Evolutionary conservation across 2,888 invertebrate species (phyloP), one percentile per base, ranked within the genome.

Genomic region (Noctua fimbriata): DNA sequence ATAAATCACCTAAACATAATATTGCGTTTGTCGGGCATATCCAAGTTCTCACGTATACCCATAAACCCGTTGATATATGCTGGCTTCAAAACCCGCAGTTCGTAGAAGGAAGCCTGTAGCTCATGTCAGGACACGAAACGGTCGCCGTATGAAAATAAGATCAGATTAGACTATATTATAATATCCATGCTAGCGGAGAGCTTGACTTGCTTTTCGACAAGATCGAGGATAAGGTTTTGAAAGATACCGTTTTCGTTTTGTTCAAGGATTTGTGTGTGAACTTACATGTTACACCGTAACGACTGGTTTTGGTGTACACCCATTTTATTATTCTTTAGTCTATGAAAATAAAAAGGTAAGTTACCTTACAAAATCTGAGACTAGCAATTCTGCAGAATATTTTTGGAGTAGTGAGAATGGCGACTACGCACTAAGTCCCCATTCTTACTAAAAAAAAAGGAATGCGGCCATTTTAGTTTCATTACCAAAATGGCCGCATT

Each of bases 71-170:
- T 83, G 83, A 86, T 79, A 73, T 83, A 82, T 74, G 81, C 81
- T 79, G 84, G 86, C 89, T 86, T 88, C 84, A 83, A 80, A 88
- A 79, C 73, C 84, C 65, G 66, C 79, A 87, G 82, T 93, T 93
- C 93, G 85, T 91, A 89, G 93, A 93, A 93, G 78, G 83, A 92
- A 79, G 81, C 78, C 47, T 76, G 78, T 85, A 80, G 69, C 58
- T 84, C 78, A 75, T 67, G 83, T 74, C 87, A 83, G 81, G 83
- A 82, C 85, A 83, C 71, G 85, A 77, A 79, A 77, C 79, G 84
- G 73, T 72, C 79, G 83, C 81, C 75, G 81, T 88, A 88, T 88
- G 82, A 88, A 90, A 92, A 91, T 88, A 78, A 88, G 88, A 91
- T 92, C 89, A 89, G 89, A 90, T 91, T 80, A 85, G 58, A 73